Conservation (phyloP, 23 tunicate species). For the Ciona savignyi region DNA sequence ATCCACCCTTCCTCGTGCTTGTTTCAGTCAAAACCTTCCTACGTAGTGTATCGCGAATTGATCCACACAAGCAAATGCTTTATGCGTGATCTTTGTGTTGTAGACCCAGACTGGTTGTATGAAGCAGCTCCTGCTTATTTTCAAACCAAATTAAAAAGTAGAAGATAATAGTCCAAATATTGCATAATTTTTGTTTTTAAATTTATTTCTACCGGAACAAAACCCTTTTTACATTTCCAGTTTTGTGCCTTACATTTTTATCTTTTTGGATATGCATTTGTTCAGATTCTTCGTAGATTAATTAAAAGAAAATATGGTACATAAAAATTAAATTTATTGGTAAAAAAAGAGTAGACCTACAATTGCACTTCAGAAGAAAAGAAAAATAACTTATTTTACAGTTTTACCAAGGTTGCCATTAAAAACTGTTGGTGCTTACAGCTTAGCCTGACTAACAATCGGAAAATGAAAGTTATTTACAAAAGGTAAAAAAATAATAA, state of each 20-base stretch:
- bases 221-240: background rate
- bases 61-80: slow-evolving; percentile 78
- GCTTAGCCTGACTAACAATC: no score
- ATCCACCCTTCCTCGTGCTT: slow-evolving; percentile 95
- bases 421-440: no score
- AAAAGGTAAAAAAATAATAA: no score
- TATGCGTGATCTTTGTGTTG: slow-evolving; percentile 86
- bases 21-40: slow-evolving; percentile 78
- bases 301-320: no score
- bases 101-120: slow-evolving; percentile 86
- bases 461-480: no score
- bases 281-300: no score
- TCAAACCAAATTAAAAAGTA: slow-evolving; percentile 43
- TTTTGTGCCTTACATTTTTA: background rate
- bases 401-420: no score
- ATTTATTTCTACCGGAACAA: background rate
- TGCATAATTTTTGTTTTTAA: background rate
- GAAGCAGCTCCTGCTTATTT: slow-evolving; percentile 86
- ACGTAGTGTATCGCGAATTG: slow-evolving; percentile 71
- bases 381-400: no score
- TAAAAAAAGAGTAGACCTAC: no score
- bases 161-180: background rate
- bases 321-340: no score
- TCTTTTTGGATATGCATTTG: no score
- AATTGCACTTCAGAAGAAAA: no score